Conservation (phyloP, 2,888 invertebrate species). For the Dinocampus coccinellae region DNA sequence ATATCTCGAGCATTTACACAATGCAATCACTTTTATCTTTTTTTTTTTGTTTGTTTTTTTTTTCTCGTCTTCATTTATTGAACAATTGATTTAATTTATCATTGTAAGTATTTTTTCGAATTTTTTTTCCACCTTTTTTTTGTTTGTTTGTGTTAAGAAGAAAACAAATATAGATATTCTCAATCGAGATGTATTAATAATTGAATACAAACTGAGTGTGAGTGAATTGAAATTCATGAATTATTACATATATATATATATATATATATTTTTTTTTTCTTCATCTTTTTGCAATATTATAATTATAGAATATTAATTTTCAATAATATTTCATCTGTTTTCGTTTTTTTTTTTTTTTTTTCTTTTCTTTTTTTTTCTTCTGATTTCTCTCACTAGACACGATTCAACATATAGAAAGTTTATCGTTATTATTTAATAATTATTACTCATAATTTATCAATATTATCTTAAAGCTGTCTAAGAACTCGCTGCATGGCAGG, state of each 20-base stretch:
- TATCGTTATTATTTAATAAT: conserved; percentile 67
- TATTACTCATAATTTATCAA: conserved; percentile 66
- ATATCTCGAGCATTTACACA: conserved; percentile 65
- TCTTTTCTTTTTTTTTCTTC: conserved; percentile 37
- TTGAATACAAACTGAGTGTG: neutral
- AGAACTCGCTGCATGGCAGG: conserved; percentile 67
- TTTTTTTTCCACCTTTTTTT: neutral
- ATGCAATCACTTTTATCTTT: conserved; percentile 36
- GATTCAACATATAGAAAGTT: conserved; percentile 69
- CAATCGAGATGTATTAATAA: neutral
- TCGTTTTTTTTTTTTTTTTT: conserved; percentile 30
- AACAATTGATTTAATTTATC: conserved; percentile 25
- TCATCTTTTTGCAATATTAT: conserved; percentile 3
- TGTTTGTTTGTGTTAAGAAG: conserved; percentile 12
- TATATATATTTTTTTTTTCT: conserved; percentile 19
- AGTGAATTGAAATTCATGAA: conserved; percentile 28
- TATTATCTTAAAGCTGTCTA: conserved; percentile 68
- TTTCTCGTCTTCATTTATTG: conserved; percentile 5
- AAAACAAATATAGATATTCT: neutral
- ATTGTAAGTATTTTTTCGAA: neutral
- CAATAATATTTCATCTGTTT: conserved; percentile 21
- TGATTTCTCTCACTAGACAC: conserved; percentile 66
- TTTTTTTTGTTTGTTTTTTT: conserved; percentile 21
- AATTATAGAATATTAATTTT: conserved; percentile 12
- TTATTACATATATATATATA: too few species aligned